Evolutionary conservation across 2,797 vertebrate species (phyloP), one percentile per base, ranked within the genome.

Genomic region (Lycodopsis pacificus): DNA sequence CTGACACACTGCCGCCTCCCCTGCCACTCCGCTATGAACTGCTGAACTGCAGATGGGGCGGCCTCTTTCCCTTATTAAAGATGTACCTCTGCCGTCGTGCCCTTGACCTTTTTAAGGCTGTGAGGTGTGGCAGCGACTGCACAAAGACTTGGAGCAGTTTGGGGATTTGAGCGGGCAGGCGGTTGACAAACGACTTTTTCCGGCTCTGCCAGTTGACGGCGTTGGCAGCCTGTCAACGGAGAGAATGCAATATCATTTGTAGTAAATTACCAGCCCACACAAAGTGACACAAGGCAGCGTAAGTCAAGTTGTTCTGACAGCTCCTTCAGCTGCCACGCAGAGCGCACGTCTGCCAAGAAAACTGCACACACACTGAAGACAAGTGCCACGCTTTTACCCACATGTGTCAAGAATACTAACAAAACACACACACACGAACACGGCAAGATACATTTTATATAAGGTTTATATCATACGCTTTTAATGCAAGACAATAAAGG

Each of bases 101-200:
- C 84, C 80, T 85, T 93, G 91, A 90, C 91, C 92, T 90, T 88
- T 76, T 88, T 77, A 80, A 48, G 77, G 64, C 78, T 62, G 68
- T 0, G 36, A 65, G 51, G 58, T 27, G 30, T 40, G 70, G 20
- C 61, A 22, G 74, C 7, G 17, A 4, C 48, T 54, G 70, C 67
- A 83, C 36, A 54, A 62, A 73, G 81, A 83, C 10, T 12, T 73
- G 11, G 40, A 62, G 74, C 4, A 32, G 25, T 89, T 71, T 65
- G 79, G 61, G 81, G 66, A 77, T 69, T 62, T 48, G 59, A 81
- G 67, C 71, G 69, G 54, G 56, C 73, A 68, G 79, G 73, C 76
- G 86, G 81, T 70, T 65, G 77, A 90, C 80, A 83, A 87, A 82
- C 25, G 10, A 77, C 90, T 86, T 84, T 70, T 76, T 32, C 25